These are phyloP conservation scores for Lycocorax pyrrhopterus DNA, from an alignment of 2,113 vertebrate genomes.

Conservation along the genomic window DNA sequence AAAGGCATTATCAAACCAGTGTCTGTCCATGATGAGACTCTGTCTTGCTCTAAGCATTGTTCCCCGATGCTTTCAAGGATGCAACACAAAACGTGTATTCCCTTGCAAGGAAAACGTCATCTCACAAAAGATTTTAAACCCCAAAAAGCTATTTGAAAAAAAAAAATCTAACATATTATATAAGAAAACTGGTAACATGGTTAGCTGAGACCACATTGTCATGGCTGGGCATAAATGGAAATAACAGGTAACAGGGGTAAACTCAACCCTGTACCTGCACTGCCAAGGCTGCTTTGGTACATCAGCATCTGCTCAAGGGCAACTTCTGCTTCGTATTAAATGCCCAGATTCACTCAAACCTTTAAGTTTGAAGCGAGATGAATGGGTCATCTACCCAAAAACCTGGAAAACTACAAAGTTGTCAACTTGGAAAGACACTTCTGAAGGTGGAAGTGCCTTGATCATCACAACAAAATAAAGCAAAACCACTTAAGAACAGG, in stretches of 20 bases:
- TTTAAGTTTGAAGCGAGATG: not conserved
- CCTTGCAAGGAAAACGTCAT: not conserved
- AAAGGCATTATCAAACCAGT: not conserved
- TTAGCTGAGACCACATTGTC: not conserved
- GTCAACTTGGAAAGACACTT: not conserved
- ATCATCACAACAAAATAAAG: not conserved
- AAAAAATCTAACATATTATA: not conserved
- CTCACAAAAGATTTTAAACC: not conserved
- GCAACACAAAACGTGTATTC: not conserved
- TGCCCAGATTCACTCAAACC: not conserved
- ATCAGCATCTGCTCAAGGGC: not conserved
- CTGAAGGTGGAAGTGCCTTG: not conserved
- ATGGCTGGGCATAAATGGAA: not conserved
- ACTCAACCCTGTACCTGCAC: not conserved
- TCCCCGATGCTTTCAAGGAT: not conserved
- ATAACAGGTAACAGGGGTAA: fast-evolving
- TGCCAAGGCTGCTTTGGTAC: not conserved
- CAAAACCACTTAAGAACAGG: not conserved
- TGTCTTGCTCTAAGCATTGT: not conserved
- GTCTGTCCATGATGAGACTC: not conserved
- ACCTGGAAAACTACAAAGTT: not conserved
- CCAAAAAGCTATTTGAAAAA: not conserved
- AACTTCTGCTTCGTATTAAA: not conserved
- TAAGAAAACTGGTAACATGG: not conserved
- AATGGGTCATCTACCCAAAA: not conserved